Percentiles rank a stretch among this genome's conserved stretches.
phyloP scores from a whole-genome alignment of 2,797 vertebrate genomes.

The Arvicola amphibius region DNA sequence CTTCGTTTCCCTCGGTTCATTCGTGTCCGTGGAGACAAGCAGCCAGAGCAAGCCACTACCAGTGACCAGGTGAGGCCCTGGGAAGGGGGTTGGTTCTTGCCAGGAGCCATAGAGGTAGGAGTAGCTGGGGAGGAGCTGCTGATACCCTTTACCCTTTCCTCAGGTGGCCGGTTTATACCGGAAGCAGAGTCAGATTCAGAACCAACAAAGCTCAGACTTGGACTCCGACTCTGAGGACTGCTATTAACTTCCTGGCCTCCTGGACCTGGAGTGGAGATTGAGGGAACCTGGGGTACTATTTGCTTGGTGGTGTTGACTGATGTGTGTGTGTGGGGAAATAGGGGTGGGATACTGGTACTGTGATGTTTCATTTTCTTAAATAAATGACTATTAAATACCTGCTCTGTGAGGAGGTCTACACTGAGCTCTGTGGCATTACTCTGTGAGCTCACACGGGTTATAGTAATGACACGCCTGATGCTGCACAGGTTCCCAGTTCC shows the following conservation, averaged over 20 bases:
- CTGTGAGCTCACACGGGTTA: neutral
- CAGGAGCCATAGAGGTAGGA: accelerated
- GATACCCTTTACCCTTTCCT: neutral
- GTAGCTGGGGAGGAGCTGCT: neutral
- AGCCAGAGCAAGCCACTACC: constrained; percentile 92
- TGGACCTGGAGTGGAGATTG: neutral
- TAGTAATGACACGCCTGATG: neutral
- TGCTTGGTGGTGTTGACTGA: too few relatives aligned
- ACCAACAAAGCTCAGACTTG: constrained; percentile 86
- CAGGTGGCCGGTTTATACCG: constrained; percentile 93
- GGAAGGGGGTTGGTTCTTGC: neutral
- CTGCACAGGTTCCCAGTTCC: neutral
- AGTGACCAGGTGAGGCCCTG: constrained; percentile 89
- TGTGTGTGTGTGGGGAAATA: neutral
- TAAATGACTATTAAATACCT: constrained; percentile 64
- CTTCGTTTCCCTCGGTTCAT: constrained; percentile 95
- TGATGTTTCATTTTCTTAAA: constrained; percentile 24
- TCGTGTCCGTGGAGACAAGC: constrained; percentile 93
- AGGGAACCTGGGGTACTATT: neutral
- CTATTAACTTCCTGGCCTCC: constrained; percentile 85
- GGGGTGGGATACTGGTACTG: neutral
- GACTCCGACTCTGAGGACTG: constrained; percentile 87
- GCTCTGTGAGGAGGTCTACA: neutral
- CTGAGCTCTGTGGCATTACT: neutral
- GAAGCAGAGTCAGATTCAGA: constrained; percentile 96